Base-by-base conservation (phyloP, 2,888 invertebrate genomes). In the Drosophila nigricruria region DNA sequence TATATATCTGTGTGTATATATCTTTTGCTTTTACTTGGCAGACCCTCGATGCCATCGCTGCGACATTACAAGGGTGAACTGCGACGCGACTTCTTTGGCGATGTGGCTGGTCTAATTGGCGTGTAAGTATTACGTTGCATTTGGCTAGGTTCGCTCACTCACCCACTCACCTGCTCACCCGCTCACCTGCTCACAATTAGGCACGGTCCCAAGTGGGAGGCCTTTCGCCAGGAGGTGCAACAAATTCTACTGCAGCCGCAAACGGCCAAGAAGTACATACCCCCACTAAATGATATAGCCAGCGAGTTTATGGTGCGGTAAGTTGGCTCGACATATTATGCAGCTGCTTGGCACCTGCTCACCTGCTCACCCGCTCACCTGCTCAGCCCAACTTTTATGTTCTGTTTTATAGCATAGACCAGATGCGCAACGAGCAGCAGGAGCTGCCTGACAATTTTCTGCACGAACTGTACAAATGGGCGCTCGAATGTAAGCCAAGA, bases 391-490 rank as follows among this genome's bases (percentile, higher is more conserved):
- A 5, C 3, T 49, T 25, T 10, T 25, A 12, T 50, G 25, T 25
- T 10, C 38, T 53, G 27, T 12, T 18, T 49, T 49, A 27, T 91
- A 96, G 96, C 93, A 95, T 96, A 93, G 95, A 95, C 83, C 92
- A 91, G 82, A 94, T 95, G 64, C 92, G 94, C 36, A 94, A 96
- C 81, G 94, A 94, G 59, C 94, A 95, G 61, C 94, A 94, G 10
- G 96, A 97, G 92, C 93, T 97, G 90, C 96, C 97, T 0, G 94
- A 94, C 32, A 96, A 97, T 91, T 97, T 98, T 89, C 95, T 96
- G 85, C 97, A 97, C 88, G 97, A 97, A 93, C 95, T 98, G 67
- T 97, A 97, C 92, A 96, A 97, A 91, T 98, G 98, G 98, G 97
- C 97, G 16, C 93, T 98, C 42, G 98, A 98, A 94, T 98, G 98